These are phyloP conservation scores for Ceryle rudis DNA, from an alignment of 2,797 vertebrate species.

Conservation along the genomic window DNA sequence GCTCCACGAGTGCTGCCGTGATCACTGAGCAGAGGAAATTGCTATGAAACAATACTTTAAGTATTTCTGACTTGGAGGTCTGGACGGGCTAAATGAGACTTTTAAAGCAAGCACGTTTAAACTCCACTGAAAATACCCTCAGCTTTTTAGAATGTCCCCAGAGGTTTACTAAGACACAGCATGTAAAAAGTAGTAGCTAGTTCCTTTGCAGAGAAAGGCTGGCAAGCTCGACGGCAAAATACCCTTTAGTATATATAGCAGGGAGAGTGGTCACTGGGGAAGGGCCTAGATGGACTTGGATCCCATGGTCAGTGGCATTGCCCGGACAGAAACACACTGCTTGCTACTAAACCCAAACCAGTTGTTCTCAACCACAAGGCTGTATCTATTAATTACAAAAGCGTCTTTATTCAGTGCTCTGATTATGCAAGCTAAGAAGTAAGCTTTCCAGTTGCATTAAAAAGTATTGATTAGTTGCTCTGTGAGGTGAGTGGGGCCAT, in stretches of 20 bases:
- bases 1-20: not conserved
- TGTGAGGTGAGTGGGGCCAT: not conserved
- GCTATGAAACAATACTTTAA: not conserved
- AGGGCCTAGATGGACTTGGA: not conserved
- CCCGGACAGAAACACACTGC: not conserved
- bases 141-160: not conserved
- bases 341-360: not conserved
- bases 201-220: not conserved
- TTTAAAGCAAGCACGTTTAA: not conserved
- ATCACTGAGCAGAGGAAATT: not conserved
- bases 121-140: not conserved
- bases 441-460: not conserved
- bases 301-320: not conserved
- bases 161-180: not conserved
- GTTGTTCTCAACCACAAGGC: not conserved
- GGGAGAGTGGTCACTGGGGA: not conserved
- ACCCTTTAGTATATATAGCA: not conserved
- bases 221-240: not conserved
- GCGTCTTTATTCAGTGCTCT: not conserved
- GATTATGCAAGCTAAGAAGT: not conserved
- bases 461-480: not conserved
- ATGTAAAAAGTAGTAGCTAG: slow-evolving; percentile 14
- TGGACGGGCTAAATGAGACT: not conserved
- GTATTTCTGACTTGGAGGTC: not conserved
- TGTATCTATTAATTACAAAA: not conserved